These are phyloP conservation scores for Peromyscus aztecus DNA, from an alignment of 2,797 vertebrate species.

Conservation along the genomic window DNA sequence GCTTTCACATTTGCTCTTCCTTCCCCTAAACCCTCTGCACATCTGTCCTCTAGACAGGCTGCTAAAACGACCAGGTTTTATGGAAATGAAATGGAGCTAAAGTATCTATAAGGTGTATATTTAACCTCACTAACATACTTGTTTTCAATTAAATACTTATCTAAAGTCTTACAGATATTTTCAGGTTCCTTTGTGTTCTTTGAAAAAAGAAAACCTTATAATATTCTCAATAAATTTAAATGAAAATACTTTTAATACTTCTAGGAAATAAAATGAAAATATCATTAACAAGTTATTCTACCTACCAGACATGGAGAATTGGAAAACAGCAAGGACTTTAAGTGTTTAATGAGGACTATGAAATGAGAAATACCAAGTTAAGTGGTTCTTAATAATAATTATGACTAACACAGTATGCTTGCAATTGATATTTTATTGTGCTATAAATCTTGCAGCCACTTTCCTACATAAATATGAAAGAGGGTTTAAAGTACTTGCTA, in stretches of 20 bases:
- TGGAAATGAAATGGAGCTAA: neutral
- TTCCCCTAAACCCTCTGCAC: neutral
- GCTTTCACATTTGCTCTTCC: neutral
- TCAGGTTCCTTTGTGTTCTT: conserved; percentile 56
- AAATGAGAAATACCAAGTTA: conserved; percentile 76
- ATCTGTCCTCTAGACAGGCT: neutral
- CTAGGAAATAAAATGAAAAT: conserved; percentile 68
- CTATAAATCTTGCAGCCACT: conserved; percentile 72
- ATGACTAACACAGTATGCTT: conserved; percentile 73
- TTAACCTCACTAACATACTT: conserved; percentile 11
- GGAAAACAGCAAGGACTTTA: conserved; percentile 36
- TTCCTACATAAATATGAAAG: conserved; percentile 75
- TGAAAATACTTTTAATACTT: conserved; percentile 46
- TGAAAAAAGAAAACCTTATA: conserved; percentile 45
- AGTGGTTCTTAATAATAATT: conserved; percentile 81
- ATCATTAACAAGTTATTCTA: conserved; percentile 60
- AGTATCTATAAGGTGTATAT: neutral
- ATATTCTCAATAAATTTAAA: conserved; percentile 60
- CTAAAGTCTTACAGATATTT: conserved; percentile 74
- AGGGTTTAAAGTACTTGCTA: conserved; percentile 44
- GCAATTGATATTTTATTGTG: conserved; percentile 79
- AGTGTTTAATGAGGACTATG: conserved; percentile 71
- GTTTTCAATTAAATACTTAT: conserved; percentile 55
- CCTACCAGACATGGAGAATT: neutral
- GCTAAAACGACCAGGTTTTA: neutral